Evolutionary conservation across 2,797 vertebrate species (phyloP).

Genomic region (Brotula barbata): DNA sequence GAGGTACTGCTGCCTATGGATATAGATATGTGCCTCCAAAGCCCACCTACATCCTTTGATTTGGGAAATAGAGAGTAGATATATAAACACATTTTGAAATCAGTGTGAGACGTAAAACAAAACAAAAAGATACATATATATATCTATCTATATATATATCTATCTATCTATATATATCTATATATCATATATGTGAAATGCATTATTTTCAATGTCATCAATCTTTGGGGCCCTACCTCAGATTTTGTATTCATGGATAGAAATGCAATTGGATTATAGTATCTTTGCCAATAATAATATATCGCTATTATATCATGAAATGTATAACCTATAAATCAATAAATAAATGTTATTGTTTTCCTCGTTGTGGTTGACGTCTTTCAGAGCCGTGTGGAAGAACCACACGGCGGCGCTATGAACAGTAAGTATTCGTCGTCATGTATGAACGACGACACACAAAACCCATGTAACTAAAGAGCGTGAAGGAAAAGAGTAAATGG

Average conservation of each 20-base stretch:
- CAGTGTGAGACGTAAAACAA: conserved; percentile 76
- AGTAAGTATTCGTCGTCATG: background rate
- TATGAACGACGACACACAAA: background rate
- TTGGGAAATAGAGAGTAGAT: conserved; percentile 75
- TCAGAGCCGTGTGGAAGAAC: conserved; percentile 7
- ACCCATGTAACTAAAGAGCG: no score
- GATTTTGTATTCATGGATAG: conserved; percentile 99
- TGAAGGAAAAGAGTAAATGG: no score
- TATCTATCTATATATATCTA: conserved; percentile 51
- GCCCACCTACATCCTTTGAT: conserved; percentile 83
- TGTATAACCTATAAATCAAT: conserved; percentile 90
- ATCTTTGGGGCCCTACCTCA: conserved; percentile 99
- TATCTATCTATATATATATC: no score
- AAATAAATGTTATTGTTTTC: conserved; percentile 98
- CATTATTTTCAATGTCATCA: conserved; percentile 89
- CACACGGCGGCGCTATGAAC: conserved; percentile 21
- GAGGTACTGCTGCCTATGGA: conserved; percentile 94
- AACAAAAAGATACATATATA: conserved; percentile 42
- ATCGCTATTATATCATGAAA: conserved; percentile 92
- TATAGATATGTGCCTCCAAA: conserved; percentile 95
- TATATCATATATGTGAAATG: conserved; percentile 85
- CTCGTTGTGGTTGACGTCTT: conserved; percentile 66
- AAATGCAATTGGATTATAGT: conserved; percentile 99
- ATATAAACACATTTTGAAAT: conserved; percentile 83
- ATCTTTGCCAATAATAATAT: conserved; percentile 96